phyloP scores from a whole-genome alignment of 2,888 invertebrate genomes.

The Drosophila borborema region DNA sequence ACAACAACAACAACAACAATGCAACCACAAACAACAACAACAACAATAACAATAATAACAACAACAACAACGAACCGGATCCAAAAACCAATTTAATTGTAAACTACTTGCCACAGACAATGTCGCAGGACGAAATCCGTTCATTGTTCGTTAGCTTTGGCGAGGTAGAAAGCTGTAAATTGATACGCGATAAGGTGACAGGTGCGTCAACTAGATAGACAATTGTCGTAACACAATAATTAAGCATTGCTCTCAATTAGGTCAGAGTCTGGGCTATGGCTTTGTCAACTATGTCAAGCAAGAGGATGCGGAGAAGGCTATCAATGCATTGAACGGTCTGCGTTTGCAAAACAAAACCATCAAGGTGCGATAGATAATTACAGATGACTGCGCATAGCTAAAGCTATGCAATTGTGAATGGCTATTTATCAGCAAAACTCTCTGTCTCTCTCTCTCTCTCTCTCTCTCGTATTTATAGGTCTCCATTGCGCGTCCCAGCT shows the following conservation, averaged over 20 bases:
- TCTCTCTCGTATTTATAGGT: too few species aligned
- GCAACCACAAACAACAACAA: conserved; percentile 74
- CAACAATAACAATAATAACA: conserved; percentile 63
- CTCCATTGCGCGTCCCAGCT: conserved; percentile 96
- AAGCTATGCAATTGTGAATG: background rate
- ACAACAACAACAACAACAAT: conserved; percentile 65
- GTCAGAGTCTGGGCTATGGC: conserved; percentile 99
- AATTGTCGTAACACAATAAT: background rate
- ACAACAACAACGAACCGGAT: conserved; percentile 87
- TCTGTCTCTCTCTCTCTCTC: too few species aligned
- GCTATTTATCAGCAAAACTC: background rate
- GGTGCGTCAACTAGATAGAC: conserved; percentile 85
- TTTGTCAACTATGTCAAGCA: conserved; percentile 99
- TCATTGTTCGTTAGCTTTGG: conserved; percentile 97
- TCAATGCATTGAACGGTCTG: conserved; percentile 98
- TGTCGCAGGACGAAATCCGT: conserved; percentile 97
- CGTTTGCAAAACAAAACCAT: conserved; percentile 99
- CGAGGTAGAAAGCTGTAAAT: conserved; percentile 98
- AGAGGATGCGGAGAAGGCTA: conserved; percentile 99
- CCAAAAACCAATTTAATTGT: conserved; percentile 98
- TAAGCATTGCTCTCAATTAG: conserved; percentile 83
- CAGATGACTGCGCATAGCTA: background rate
- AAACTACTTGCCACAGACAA: conserved; percentile 97
- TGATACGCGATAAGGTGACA: conserved; percentile 98
- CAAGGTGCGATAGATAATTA: conserved; percentile 89